Evolutionary conservation across 2,113 vertebrate genomes (phyloP), one percentile per base, ranked within the genome.

Genomic region (Albula goreensis): DNA sequence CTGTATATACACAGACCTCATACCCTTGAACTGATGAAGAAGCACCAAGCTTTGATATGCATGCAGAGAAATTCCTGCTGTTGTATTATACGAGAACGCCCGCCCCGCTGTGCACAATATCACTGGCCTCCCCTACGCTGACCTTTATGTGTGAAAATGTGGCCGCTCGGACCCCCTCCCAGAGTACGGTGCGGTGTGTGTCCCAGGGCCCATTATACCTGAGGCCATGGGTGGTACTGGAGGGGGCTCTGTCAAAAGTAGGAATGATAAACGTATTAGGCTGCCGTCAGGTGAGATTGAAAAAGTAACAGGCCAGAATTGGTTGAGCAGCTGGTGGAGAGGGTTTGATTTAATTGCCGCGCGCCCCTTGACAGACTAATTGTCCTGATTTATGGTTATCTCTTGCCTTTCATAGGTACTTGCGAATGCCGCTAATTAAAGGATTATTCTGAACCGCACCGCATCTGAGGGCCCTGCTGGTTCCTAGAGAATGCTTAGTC

Each of bases 351-450:
- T 93, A 88, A 95, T 94, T 93, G 88, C 92, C 90, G 92, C 94
- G 89, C 83, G 90, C 92, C 93, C 93, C 90, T 90, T 92, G 91
- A 95, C 93, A 95, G 90, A 90, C 89, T 94, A 94, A 96, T 96
- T 96, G 91, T 94, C 93, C 85, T 94, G 91, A 97, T 96, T 96
- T 95, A 93, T 94, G 87, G 89, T 94, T 95, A 92, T 93, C 94
- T 94, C 93, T 92, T 96, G 92, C 89, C 93, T 93, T 95, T 93
- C 91, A 93, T 90, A 93, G 93, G 66, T 88, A 90, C 89, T 92
- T 92, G 90, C 88, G 93, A 92, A 85, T 22, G 90, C 86, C 89
- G 93, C 88, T 95, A 96, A 95, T 96, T 95, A 95, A 93, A 92
- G 91, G 89, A 90, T 93, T 90, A 93, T 94, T 93, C 92, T 93